A percentile compares a stretch with the other conserved stretches of the same genome.
Conservation (phyloP, 2,888 invertebrate species). For the Pyrrhosoma nymphula region DNA sequence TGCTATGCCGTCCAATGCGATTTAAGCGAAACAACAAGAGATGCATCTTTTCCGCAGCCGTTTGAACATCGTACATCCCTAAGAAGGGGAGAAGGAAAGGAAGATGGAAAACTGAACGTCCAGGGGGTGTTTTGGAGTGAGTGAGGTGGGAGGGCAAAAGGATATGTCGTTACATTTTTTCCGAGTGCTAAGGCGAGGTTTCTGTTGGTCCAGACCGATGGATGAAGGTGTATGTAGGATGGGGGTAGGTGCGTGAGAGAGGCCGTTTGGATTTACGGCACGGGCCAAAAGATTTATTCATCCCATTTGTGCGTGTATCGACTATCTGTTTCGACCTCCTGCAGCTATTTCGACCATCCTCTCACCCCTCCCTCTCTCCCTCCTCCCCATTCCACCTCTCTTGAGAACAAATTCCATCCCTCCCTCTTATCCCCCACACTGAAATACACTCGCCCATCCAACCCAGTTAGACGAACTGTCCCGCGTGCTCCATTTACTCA, state of each 20-base stretch:
- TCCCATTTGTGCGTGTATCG: conserved; percentile 60
- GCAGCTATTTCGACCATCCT: not conserved
- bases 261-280: conserved; percentile 41
- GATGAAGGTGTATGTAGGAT: not conserved
- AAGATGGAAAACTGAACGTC: not conserved
- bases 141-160: not conserved
- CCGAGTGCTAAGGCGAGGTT: not conserved
- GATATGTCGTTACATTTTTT: not conserved
- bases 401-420: not conserved
- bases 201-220: not conserved
- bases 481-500: not conserved
- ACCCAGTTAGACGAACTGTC: not conserved
- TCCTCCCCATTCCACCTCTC: not conserved
- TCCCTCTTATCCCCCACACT: too few relatives aligned
- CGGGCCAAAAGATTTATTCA: conserved; percentile 41
- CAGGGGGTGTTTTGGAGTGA: not conserved
- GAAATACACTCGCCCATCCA: too few relatives aligned
- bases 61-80: too few relatives aligned
- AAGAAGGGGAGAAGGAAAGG: not conserved
- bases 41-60: too few relatives aligned
- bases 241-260: not conserved
- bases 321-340: conserved; percentile 64
- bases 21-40: too few relatives aligned
- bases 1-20: too few relatives aligned
- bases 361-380: not conserved